These are phyloP conservation scores for Nothobranchius furzeri DNA, from an alignment of 2,113 vertebrate genomes.

Conservation along the genomic window DNA sequence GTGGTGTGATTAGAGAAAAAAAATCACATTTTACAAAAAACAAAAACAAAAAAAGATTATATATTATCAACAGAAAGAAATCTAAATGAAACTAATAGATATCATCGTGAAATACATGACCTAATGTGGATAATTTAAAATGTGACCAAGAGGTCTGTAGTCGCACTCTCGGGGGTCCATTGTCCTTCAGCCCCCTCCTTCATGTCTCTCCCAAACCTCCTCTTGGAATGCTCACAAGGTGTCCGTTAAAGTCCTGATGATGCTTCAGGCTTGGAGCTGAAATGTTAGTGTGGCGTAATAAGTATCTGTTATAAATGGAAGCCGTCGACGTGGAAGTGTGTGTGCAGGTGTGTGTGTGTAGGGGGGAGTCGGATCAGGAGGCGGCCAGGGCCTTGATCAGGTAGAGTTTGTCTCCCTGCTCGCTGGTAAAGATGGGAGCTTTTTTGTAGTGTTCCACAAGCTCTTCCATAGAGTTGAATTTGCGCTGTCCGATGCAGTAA, in stretches of 20 bases:
- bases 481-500: slow-evolving; percentile 93
- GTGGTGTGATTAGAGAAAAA: slow-evolving; percentile 21
- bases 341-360: slow-evolving; percentile 14
- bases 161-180: slow-evolving; percentile 65
- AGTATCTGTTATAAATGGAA: slow-evolving; percentile 46
- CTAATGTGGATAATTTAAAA: slow-evolving; percentile 77
- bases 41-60: slow-evolving; percentile 74
- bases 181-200: slow-evolving; percentile 47
- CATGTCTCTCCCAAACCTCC: slow-evolving; percentile 53
- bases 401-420: slow-evolving; percentile 93
- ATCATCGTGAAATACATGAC: slow-evolving; percentile 77
- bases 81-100: slow-evolving; percentile 62
- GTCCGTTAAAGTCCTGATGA: slow-evolving; percentile 65
- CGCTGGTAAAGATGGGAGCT: slow-evolving; percentile 92
- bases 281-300: slow-evolving; percentile 61
- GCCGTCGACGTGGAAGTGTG: slow-evolving; percentile 19
- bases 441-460: slow-evolving; percentile 96
- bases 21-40: slow-evolving; percentile 65
- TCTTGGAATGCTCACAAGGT: slow-evolving; percentile 78
- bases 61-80: slow-evolving; percentile 68
- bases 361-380: slow-evolving; percentile 78
- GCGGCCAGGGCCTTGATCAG: slow-evolving; percentile 86
- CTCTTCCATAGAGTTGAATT: slow-evolving; percentile 92
- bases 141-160: slow-evolving; percentile 69
- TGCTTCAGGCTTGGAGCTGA: slow-evolving; percentile 66